phyloP scores from a whole-genome alignment of 2,888 invertebrate species.

The Luffia ferchaultella region DNA sequence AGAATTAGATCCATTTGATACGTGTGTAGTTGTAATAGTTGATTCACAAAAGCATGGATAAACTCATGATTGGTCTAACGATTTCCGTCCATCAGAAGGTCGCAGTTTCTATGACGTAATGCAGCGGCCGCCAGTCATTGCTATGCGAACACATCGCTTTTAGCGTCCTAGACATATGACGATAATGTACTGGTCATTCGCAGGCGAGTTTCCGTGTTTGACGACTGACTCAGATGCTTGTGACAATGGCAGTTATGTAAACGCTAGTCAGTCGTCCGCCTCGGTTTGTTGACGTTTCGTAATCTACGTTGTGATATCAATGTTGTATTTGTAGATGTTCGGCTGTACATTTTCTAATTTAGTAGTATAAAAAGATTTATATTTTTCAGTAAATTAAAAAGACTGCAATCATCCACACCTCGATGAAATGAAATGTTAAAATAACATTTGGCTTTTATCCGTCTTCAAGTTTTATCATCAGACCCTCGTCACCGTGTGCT shows the following conservation, averaged over 20 bases:
- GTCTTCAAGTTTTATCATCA: too few species aligned
- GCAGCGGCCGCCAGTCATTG: background rate
- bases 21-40: background rate
- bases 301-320: too few species aligned
- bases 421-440: too few species aligned
- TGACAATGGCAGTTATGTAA: background rate
- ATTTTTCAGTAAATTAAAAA: too few species aligned
- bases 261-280: background rate
- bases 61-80: background rate
- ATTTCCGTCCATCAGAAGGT: background rate
- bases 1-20: background rate
- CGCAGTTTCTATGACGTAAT: background rate
- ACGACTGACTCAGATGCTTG: background rate
- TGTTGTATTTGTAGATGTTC: too few species aligned
- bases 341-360: too few species aligned
- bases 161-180: background rate
- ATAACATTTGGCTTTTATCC: too few species aligned
- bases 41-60: background rate
- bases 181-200: background rate
- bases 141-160: background rate
- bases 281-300: background rate
- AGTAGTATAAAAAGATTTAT: too few species aligned
- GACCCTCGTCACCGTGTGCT: too few species aligned
- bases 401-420: too few species aligned
- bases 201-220: background rate